A percentile compares a stretch with the other conserved stretches of the same genome.
Conservation (phyloP, 2,888 invertebrate species). For the Mechanitis mazaeus region DNA sequence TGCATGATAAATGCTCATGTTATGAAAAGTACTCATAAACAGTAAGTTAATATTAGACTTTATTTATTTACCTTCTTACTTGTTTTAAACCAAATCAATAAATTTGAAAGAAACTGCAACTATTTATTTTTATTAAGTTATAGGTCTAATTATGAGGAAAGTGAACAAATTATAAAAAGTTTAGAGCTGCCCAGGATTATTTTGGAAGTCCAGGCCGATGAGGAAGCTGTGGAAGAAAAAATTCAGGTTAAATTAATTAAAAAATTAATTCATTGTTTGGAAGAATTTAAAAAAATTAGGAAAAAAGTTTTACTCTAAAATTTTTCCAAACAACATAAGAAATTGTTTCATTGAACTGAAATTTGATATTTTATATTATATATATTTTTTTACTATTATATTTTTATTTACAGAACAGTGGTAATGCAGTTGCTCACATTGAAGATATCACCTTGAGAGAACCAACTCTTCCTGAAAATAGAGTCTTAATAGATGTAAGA, state of each 20-base stretch:
- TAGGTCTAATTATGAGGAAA: conserved; percentile 10
- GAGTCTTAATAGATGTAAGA: conserved; percentile 54
- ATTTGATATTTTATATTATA: background rate
- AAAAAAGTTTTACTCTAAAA: background rate
- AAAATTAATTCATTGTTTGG: too few relatives aligned
- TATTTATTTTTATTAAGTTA: background rate
- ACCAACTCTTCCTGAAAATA: conserved; percentile 45
- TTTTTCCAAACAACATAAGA: background rate
- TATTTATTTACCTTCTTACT: too few relatives aligned
- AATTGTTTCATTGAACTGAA: background rate
- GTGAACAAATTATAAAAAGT: conserved; percentile 13
- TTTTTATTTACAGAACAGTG: conserved; percentile 47
- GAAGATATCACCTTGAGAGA: conserved; percentile 63
- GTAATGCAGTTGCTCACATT: conserved; percentile 53
- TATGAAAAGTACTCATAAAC: conserved; percentile 52
- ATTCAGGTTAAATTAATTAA: conserved; percentile 39
- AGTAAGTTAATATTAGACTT: conserved; percentile 42
- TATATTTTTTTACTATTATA: background rate
- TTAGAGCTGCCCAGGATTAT: conserved; percentile 28
- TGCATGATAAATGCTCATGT: conserved; percentile 63
- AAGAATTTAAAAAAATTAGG: too few relatives aligned
- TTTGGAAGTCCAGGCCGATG: conserved; percentile 42
- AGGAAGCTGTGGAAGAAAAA: conserved; percentile 47
- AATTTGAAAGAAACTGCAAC: too few relatives aligned
- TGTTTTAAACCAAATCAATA: too few relatives aligned